phyloP scores from a whole-genome alignment of 2,888 invertebrate genomes.

The Polydrusus cervinus region DNA sequence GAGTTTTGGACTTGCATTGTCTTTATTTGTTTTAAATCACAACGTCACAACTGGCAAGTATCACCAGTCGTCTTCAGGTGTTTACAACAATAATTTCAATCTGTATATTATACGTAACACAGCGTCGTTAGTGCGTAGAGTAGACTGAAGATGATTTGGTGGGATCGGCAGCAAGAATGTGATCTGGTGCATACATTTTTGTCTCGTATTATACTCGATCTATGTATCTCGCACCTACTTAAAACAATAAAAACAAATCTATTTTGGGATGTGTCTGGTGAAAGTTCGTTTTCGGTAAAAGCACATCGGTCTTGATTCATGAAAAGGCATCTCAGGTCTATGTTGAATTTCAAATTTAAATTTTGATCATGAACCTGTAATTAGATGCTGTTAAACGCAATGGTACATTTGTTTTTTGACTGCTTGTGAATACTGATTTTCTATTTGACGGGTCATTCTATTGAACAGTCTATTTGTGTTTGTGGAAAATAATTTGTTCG shows the following conservation, averaged over 20 bases:
- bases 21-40: no score
- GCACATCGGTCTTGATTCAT: background rate
- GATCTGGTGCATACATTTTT: no score
- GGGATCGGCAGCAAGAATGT: no score
- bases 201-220: no score
- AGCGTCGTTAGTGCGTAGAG: no score
- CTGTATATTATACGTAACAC: no score
- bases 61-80: no score
- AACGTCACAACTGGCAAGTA: no score
- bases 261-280: slow-evolving; percentile 35
- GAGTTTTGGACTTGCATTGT: no score
- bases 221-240: slow-evolving; percentile 24
- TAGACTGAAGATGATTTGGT: no score
- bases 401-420: slow-evolving; percentile 24
- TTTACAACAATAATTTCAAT: no score
- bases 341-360: slow-evolving; percentile 10
- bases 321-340: slow-evolving; percentile 8
- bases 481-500: background rate
- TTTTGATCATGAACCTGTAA: slow-evolving; percentile 36
- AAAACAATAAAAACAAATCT: slow-evolving; percentile 30
- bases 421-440: slow-evolving; percentile 21
- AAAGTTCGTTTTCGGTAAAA: slow-evolving; percentile 39
- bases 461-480: background rate
- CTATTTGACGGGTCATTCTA: slow-evolving; percentile 18
- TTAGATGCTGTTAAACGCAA: slow-evolving; percentile 25